Evolutionary conservation across 2,888 invertebrate genomes (phyloP).

Genomic region (Himalopsyche japonica): DNA sequence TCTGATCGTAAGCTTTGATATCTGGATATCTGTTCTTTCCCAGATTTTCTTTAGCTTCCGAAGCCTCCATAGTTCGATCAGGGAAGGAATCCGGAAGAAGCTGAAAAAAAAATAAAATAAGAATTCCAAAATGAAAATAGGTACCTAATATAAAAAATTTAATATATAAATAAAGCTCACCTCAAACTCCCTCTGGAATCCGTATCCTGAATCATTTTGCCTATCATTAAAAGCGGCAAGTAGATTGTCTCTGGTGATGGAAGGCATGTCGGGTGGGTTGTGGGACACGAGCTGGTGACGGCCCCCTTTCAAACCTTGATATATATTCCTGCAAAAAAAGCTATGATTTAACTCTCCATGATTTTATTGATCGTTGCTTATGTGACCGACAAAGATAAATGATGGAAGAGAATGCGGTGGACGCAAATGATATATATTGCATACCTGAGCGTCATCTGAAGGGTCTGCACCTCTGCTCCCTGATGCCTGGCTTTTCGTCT

Average conservation of each 20-base stretch:
- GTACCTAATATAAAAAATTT: not conserved
- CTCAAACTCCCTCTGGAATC: slow-evolving; percentile 90
- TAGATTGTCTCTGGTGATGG: slow-evolving; percentile 74
- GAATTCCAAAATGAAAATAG: not conserved
- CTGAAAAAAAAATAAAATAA: slow-evolving; percentile 45
- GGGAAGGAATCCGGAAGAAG: slow-evolving; percentile 83
- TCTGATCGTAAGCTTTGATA: slow-evolving; percentile 92
- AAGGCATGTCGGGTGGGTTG: slow-evolving; percentile 81
- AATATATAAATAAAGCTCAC: slow-evolving; percentile 47
- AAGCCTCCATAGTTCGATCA: slow-evolving; percentile 84
- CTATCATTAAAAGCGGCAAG: slow-evolving; percentile 78
- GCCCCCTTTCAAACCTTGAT: slow-evolving; percentile 48
- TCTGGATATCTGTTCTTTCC: slow-evolving; percentile 91
- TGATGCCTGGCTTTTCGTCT: slow-evolving; percentile 54
- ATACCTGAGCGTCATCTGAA: slow-evolving; percentile 53
- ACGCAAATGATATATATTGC: not conserved
- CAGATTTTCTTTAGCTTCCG: slow-evolving; percentile 83
- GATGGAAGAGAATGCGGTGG: not conserved
- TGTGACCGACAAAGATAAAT: not conserved
- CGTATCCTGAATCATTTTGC: slow-evolving; percentile 86
- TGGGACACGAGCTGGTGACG: slow-evolving; percentile 64
- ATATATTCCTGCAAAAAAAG: slow-evolving; percentile 33
- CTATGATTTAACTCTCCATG: not conserved
- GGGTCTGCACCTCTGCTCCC: slow-evolving; percentile 52
- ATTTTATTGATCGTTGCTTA: not conserved